phyloP scores from a whole-genome alignment of 30 jellyfish, hydroid and myxozoan genomes.

The Hydractinia echinata region DNA sequence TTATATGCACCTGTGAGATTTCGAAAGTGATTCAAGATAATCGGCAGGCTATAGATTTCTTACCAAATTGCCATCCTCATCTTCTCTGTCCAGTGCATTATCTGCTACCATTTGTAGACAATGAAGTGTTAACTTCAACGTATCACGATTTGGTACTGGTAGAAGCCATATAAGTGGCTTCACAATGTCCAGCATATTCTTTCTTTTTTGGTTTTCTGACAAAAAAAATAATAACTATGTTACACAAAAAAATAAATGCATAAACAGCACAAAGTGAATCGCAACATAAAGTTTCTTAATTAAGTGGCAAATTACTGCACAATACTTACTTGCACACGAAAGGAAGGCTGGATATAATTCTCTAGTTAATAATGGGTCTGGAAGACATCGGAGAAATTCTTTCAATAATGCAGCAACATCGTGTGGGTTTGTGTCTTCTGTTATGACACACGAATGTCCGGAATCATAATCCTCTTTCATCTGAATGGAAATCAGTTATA shows the following conservation, averaged over 20 bases:
- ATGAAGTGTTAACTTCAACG: constrained; percentile 51
- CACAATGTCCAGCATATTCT: neutral
- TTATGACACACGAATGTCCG: constrained; percentile 55
- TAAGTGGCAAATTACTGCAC: neutral
- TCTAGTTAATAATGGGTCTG: constrained; percentile 92
- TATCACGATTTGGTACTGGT: constrained; percentile 81
- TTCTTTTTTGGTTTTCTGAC: constrained; percentile 22
- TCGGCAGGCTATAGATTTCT: neutral
- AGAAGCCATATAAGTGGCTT: constrained; percentile 56
- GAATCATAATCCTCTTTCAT: constrained; percentile 84
- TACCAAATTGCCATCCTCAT: constrained; percentile 74
- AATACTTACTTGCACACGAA: constrained; percentile 65
- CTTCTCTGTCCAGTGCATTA: constrained; percentile 54
- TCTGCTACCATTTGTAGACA: constrained; percentile 80
- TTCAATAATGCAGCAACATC: constrained; percentile 94
- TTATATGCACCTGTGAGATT: neutral
- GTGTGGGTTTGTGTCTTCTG: constrained; percentile 88
- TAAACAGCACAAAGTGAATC: neutral
- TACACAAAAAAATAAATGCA: neutral
- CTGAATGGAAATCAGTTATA: constrained; percentile 18
- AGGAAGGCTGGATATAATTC: constrained; percentile 87
- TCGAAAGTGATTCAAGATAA: neutral
- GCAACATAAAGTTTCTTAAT: neutral
- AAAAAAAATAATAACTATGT: neutral
- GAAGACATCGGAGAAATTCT: constrained; percentile 85